Conservation (phyloP, 2,113 vertebrate genomes). For the Hylia prasina region DNA sequence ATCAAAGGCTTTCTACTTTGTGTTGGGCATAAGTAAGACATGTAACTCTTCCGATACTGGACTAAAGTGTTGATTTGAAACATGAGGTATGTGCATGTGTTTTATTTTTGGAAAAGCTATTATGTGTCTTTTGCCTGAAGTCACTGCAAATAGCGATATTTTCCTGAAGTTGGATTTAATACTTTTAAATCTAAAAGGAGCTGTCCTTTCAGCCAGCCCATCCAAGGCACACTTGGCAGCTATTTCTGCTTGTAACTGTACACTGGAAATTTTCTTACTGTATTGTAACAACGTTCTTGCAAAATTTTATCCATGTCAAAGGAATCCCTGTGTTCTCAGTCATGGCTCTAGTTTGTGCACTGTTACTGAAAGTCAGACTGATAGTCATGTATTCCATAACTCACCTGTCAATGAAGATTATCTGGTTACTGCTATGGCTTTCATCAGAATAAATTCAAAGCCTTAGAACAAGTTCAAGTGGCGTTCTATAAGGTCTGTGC, state of each 20-base stretch:
- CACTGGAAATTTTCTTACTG: background rate
- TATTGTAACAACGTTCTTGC: background rate
- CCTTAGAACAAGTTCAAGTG: background rate
- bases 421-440: background rate
- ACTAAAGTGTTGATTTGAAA: background rate
- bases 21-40: background rate
- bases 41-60: background rate
- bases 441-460: background rate
- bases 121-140: accelerated
- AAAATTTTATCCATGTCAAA: background rate
- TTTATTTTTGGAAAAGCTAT: background rate
- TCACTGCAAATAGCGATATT: background rate
- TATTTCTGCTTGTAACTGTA: background rate
- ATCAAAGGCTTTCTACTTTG: background rate
- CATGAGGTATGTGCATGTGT: background rate
- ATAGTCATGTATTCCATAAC: background rate
- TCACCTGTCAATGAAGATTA: background rate
- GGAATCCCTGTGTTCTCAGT: background rate
- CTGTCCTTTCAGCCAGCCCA: background rate
- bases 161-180: background rate
- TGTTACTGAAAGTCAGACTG: background rate
- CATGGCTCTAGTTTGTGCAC: background rate
- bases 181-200: background rate
- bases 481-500: background rate
- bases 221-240: background rate